These are phyloP conservation scores for Hephaestus fuliginosus DNA, from an alignment of 2,797 vertebrate species.

Conservation along the genomic window DNA sequence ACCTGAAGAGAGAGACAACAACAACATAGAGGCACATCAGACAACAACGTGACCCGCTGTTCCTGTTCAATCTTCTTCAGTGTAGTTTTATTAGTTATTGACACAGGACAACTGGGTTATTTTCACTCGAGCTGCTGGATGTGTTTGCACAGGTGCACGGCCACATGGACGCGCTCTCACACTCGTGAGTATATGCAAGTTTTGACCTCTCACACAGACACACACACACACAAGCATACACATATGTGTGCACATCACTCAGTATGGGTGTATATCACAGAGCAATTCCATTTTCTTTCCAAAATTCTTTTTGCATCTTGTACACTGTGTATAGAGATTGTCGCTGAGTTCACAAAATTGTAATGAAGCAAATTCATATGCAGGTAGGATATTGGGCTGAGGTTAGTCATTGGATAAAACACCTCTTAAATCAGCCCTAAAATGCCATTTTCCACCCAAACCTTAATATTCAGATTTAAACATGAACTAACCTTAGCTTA, in stretches of 20 bases:
- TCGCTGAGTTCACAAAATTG: conserved; percentile 32
- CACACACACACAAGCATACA: conserved; percentile 56
- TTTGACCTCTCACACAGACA: conserved; percentile 49
- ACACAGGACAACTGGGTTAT: conserved; percentile 68
- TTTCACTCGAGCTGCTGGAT: conserved; percentile 63
- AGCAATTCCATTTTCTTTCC: conserved; percentile 43
- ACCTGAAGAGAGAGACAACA: conserved; percentile 89
- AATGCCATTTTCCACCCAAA: conserved; percentile 32
- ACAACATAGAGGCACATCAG: conserved; percentile 85
- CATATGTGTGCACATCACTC: conserved; percentile 43
- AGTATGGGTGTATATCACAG: conserved; percentile 35
- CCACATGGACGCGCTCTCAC: conserved; percentile 32
- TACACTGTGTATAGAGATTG: conserved; percentile 27
- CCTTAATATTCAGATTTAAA: conserved; percentile 22
- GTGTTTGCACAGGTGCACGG: conserved; percentile 56
- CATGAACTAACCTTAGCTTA: conserved; percentile 56
- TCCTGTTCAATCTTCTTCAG: conserved; percentile 72
- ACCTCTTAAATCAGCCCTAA: conserved; percentile 38
- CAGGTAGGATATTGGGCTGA: conserved; percentile 37
- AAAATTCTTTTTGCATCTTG: conserved; percentile 24
- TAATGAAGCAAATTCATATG: background rate
- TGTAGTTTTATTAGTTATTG: conserved; percentile 69
- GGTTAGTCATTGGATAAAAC: conserved; percentile 52
- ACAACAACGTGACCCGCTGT: conserved; percentile 80
- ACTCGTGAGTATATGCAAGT: conserved; percentile 32